Percentiles rank a stretch among this genome's conserved stretches.
phyloP scores from a whole-genome alignment of 2,888 invertebrate species.

The Anticlea derivata region DNA sequence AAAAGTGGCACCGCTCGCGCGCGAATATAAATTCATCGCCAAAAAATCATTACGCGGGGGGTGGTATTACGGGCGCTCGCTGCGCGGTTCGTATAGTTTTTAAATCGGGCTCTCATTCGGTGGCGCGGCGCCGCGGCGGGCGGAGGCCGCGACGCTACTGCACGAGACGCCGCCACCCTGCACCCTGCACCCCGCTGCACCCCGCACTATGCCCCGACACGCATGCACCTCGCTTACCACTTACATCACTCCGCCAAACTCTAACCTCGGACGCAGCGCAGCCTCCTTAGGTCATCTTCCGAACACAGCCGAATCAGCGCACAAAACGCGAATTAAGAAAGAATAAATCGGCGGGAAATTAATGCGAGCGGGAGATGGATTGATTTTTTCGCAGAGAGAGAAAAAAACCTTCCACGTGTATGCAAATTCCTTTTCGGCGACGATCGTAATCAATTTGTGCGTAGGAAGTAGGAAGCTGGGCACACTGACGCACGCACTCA shows the following conservation, averaged over 20 bases:
- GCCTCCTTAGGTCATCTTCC: conserved; percentile 7
- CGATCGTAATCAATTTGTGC: conserved; percentile 83
- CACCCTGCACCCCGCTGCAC: conserved; percentile 48
- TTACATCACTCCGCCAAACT: neutral
- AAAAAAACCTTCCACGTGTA: conserved; percentile 62
- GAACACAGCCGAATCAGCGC: conserved; percentile 28
- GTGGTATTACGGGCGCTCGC: conserved; percentile 86
- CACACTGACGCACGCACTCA: conserved; percentile 50
- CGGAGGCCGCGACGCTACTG: conserved; percentile 67
- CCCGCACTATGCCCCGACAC: conserved; percentile 60
- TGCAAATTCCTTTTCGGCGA: conserved; percentile 79
- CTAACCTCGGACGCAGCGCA: neutral
- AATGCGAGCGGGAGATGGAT: conserved; percentile 47
- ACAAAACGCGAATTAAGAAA: conserved; percentile 39
- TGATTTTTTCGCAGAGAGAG: conserved; percentile 50
- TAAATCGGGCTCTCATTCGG: conserved; percentile 82
- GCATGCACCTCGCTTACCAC: conserved; percentile 57
- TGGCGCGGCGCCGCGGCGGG: conserved; percentile 75
- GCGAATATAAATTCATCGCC: conserved; percentile 91
- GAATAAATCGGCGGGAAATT: conserved; percentile 52
- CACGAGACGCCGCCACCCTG: conserved; percentile 43
- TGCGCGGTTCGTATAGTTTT: conserved; percentile 83
- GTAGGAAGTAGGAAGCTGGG: conserved; percentile 70
- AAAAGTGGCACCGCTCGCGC: conserved; percentile 85
- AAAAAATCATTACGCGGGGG: conserved; percentile 94